Conservation (phyloP, 2,888 invertebrate genomes). For the Heliconius cydno region DNA sequence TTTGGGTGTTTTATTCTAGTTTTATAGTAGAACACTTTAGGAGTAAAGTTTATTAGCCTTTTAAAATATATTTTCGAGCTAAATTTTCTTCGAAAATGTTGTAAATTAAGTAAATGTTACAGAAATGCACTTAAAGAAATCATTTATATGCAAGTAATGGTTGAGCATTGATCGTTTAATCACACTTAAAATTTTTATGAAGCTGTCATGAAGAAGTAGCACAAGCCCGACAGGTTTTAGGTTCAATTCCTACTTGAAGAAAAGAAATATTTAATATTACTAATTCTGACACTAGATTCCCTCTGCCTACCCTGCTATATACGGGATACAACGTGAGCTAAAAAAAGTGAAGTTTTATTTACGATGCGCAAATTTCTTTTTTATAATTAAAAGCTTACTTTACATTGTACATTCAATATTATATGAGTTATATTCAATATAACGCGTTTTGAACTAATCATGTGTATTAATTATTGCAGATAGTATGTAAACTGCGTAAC, state of each 20-base stretch:
- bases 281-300: background rate
- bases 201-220: no score
- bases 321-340: background rate
- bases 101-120: background rate
- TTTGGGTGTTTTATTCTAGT: slow-evolving; percentile 23
- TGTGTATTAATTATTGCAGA: background rate
- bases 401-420: background rate
- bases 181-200: no score
- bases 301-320: background rate
- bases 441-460: background rate
- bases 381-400: background rate
- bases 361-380: background rate
- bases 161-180: no score
- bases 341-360: background rate
- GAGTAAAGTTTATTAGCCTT: slow-evolving; percentile 11
- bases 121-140: background rate
- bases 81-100: background rate
- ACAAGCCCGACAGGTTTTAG: no score
- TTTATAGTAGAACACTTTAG: slow-evolving; percentile 20
- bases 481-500: background rate
- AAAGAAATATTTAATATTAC: no score
- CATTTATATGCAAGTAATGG: background rate
- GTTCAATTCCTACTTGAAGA: no score
- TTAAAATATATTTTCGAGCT: background rate
- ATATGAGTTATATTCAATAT: background rate